Evolutionary conservation across 2,888 invertebrate species (phyloP).

Genomic region (Mythimna loreyi): DNA sequence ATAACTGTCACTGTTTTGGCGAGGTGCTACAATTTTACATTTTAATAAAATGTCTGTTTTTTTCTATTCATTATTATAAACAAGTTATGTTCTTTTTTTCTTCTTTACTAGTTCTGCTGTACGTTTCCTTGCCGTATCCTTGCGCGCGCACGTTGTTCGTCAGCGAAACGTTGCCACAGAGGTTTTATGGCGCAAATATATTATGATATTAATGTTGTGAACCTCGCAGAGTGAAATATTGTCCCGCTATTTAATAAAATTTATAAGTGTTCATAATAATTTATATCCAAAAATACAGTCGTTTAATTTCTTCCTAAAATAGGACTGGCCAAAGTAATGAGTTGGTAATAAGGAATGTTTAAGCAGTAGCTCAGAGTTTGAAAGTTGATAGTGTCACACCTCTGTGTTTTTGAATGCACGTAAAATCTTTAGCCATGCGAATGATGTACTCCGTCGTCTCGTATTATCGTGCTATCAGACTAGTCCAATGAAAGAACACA

Average conservation of each 20-base stretch:
- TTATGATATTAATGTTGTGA: slow-evolving; percentile 34
- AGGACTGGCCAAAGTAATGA: neutral
- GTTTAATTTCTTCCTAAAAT: slow-evolving; percentile 39
- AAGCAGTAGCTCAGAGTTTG: no score
- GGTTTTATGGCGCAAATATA: slow-evolving; percentile 8
- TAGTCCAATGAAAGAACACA: neutral
- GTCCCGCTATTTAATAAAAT: slow-evolving; percentile 30
- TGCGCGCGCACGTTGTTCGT: neutral
- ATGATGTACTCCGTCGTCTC: neutral
- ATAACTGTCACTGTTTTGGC: neutral
- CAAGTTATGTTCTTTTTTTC: no score
- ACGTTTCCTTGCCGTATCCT: neutral
- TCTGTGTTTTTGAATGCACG: neutral
- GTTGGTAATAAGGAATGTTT: neutral
- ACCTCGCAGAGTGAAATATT: slow-evolving; percentile 41
- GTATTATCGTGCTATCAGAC: neutral
- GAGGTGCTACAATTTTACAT: neutral
- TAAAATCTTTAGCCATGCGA: neutral
- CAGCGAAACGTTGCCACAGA: neutral
- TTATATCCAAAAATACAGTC: slow-evolving; percentile 38
- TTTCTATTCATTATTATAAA: no score
- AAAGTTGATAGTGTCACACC: neutral
- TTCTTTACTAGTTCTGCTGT: neutral
- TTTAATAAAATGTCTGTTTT: neutral
- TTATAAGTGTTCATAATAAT: slow-evolving; percentile 60